A percentile compares a stretch with the other conserved stretches of the same genome.
These are phyloP conservation scores for Benthosema pterotum DNA, from an alignment of 2,797 vertebrate species.

Conservation along the genomic window DNA sequence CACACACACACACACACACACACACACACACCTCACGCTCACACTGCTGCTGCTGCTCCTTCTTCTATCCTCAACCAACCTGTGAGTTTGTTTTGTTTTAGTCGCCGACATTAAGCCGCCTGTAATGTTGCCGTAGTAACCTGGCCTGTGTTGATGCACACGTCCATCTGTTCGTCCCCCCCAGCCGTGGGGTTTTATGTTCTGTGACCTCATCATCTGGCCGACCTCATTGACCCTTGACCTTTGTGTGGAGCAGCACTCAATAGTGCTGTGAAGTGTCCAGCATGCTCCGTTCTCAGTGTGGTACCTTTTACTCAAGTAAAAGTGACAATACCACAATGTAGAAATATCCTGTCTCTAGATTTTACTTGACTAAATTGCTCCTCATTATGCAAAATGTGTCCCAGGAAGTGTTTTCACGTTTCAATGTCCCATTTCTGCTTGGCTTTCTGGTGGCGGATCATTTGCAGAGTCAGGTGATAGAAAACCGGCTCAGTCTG, in stretches of 20 bases:
- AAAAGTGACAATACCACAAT: too few species aligned
- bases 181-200: not conserved
- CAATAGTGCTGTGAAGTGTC: too few species aligned
- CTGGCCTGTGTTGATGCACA: not conserved
- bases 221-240: slow-evolving; percentile 1
- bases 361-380: too few species aligned
- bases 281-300: too few species aligned
- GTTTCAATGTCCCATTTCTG: slow-evolving; percentile 28
- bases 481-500: slow-evolving; percentile 25
- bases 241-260: slow-evolving; percentile 26
- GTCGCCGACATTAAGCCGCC: slow-evolving; percentile 12
- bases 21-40: slow-evolving; percentile 27
- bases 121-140: not conserved
- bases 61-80: slow-evolving; percentile 40
- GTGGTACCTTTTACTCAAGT: too few species aligned
- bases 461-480: not conserved
- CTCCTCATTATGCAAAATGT: too few species aligned
- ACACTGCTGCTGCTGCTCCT: slow-evolving; percentile 21
- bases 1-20: slow-evolving; percentile 19
- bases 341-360: too few species aligned
- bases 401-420: too few species aligned
- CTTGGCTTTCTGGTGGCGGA: slow-evolving; percentile 7
- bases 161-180: not conserved
- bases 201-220: not conserved
- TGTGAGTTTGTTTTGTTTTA: slow-evolving; percentile 64